These are phyloP conservation scores for Drosophila varians DNA, from an alignment of 1,140 invertebrate genomes.

Conservation along the genomic window DNA sequence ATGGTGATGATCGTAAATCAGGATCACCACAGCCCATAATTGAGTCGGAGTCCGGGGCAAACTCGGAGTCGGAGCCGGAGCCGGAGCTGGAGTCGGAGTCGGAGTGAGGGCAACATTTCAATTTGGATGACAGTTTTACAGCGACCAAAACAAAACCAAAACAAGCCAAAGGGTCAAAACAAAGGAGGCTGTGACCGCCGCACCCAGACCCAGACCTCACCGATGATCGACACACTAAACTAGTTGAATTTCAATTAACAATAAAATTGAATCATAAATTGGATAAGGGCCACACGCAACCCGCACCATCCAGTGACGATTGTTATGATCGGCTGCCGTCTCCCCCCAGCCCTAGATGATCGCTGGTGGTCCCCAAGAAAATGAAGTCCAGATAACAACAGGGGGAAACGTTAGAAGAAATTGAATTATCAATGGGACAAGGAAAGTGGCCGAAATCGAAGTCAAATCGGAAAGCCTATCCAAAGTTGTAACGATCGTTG, in stretches of 20 bases:
- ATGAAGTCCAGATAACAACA: conserved; percentile 67
- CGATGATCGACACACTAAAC: conserved; percentile 64
- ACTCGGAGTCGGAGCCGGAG: background rate
- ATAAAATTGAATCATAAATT: conserved; percentile 82
- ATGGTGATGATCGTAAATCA: conserved; percentile 60
- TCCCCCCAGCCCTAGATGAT: conserved; percentile 22
- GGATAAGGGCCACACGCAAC: conserved; percentile 68
- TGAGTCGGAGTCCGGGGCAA: background rate
- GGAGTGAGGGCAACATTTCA: conserved; percentile 37
- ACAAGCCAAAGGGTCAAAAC: conserved; percentile 45
- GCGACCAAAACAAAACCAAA: conserved; percentile 40
- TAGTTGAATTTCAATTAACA: conserved; percentile 83
- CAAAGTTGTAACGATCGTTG: conserved; percentile 58
- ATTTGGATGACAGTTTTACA: conserved; percentile 70
- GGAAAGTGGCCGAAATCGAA: conserved; percentile 47
- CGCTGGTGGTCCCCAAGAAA: conserved; percentile 71
- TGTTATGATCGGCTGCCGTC: conserved; percentile 70
- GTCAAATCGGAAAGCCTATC: background rate
- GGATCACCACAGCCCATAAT: conserved; percentile 48
- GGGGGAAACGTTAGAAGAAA: conserved; percentile 52
- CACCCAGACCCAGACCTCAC: conserved; percentile 41
- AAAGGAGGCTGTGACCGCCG: conserved; percentile 47
- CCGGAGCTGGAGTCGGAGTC: background rate
- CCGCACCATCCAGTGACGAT: conserved; percentile 66
- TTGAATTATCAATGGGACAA: conserved; percentile 75